A percentile compares a stretch with the other conserved stretches of the same genome.
These are phyloP conservation scores for Chlorops oryzae DNA, from an alignment of 1,140 invertebrate species.

Conservation along the genomic window DNA sequence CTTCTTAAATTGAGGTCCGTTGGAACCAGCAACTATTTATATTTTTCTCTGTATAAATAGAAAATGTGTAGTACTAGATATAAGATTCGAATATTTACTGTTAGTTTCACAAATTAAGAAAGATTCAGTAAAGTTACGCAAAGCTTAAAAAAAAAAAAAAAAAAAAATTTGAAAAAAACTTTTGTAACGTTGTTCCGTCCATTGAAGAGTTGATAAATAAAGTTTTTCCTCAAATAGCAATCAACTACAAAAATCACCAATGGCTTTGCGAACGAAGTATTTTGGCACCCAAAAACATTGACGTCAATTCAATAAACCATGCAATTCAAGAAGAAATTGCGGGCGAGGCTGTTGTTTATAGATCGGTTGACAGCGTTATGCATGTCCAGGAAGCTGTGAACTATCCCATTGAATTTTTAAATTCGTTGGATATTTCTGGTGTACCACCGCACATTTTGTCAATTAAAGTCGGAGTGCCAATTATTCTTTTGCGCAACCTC, in stretches of 20 bases:
- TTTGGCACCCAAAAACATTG: constrained; percentile 34
- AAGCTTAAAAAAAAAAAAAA: too few species aligned
- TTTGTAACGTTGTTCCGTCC: too few species aligned
- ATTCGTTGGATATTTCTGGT: constrained; percentile 43
- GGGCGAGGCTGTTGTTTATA: constrained; percentile 31
- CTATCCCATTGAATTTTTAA: constrained; percentile 48
- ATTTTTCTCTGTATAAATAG: too few species aligned
- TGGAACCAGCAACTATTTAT: too few species aligned
- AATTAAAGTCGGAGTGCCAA: constrained; percentile 46
- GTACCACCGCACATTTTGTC: constrained; percentile 43
- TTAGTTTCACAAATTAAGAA: too few species aligned
- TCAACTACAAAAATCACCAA: constrained; percentile 44
- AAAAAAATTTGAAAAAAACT: too few species aligned
- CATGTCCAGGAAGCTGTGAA: constrained; percentile 39
- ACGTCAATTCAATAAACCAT: constrained; percentile 39
- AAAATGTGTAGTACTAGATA: too few species aligned
- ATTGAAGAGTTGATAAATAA: too few species aligned
- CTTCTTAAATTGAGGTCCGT: too few species aligned
- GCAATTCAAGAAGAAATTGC: constrained; percentile 32
- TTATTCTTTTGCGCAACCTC: constrained; percentile 46
- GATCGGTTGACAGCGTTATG: constrained; percentile 42
- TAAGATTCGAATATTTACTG: too few species aligned
- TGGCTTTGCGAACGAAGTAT: constrained; percentile 37
- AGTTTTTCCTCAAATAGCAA: too few species aligned
- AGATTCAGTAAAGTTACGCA: too few species aligned